Base-by-base conservation (phyloP, 2,888 invertebrate genomes). In the Lithophane semibrunnea region DNA sequence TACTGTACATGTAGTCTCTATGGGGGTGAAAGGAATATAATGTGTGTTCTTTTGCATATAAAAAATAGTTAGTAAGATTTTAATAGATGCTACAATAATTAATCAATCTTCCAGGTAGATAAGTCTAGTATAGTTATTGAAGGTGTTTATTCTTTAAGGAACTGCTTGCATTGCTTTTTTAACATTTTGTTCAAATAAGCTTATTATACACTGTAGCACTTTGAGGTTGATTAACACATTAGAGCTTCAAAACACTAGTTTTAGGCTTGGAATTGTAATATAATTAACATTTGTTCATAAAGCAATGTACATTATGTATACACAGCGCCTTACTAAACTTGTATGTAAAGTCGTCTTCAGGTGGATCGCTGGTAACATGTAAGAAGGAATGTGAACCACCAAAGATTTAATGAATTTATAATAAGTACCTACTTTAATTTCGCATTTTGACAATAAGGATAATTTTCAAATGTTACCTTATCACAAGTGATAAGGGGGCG, bases 21-120 rank as follows among this genome's bases (percentile, higher is more conserved):
- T 94, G 95, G 95, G 95, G 95, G 95, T 94, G 82, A 94, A 94
- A 92, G 93, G 93, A 92, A 86, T 82, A 84, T 84, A 84, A 76
- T 69, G 67, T 79, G 71, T 77, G 65, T 79, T 82, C 71, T 80
- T 83, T 82, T 81, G 75, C 84, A 79, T 84, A 76, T 66, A 67
- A 81, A 76, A 42, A 63, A 10, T 88, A 86, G 75, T 65, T 84
- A 63, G 54, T 78, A 77, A 83, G 65, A 70, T 64, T 61, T 61
- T 54, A 54, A 71, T 83, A 72, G 61, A 49, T 64, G 60, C 68
- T 72, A 52, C 16, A 61, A 60, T 47, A 52, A 68, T 72, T 68
- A 63, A 58, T 71, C 24, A 49, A 69, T 73, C 52, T 75, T 77
- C 47, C 54, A 56, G 60, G 54, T 78, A 73, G 73, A 44, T 70